phyloP scores from a whole-genome alignment of 2,888 invertebrate species.

The Stegophylla sp. region DNA sequence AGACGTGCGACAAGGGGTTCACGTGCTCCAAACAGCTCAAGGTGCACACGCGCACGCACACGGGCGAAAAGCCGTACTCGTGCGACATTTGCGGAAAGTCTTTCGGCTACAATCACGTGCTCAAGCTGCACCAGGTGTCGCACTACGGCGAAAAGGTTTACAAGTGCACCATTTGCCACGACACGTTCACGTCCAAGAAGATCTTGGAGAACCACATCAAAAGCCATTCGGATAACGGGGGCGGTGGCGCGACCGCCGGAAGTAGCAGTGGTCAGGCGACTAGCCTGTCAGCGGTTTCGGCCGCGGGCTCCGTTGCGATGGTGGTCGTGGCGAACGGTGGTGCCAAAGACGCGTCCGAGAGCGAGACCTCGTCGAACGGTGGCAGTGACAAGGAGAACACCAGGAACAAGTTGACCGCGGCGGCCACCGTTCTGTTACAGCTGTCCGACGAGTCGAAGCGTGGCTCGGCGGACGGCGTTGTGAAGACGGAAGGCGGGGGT shows the following conservation, averaged over 20 bases:
- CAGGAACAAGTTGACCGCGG: conserved; percentile 63
- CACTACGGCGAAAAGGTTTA: conserved; percentile 92
- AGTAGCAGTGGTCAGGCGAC: neutral
- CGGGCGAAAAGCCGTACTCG: conserved; percentile 88
- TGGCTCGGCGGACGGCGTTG: neutral
- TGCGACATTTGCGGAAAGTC: conserved; percentile 90
- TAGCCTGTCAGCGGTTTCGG: neutral
- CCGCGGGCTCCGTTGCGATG: neutral
- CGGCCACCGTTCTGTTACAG: conserved; percentile 60
- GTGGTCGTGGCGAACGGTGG: conserved; percentile 5
- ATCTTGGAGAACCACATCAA: conserved; percentile 89
- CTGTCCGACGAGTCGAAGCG: conserved; percentile 20
- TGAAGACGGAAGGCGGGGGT: neutral
- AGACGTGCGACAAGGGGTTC: conserved; percentile 86
- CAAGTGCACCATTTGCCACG: conserved; percentile 89
- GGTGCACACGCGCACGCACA: conserved; percentile 89
- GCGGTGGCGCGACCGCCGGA: conserved; percentile 25
- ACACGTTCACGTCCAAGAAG: conserved; percentile 88
- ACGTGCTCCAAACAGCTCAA: conserved; percentile 91
- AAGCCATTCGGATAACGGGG: conserved; percentile 71
- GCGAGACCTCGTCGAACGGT: conserved; percentile 63
- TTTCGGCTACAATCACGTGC: conserved; percentile 89
- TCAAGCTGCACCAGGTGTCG: conserved; percentile 86
- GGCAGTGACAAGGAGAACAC: conserved; percentile 67
- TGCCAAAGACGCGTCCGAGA: conserved; percentile 43